These are phyloP conservation scores for Callaeas wilsoni DNA, from an alignment of 2,113 vertebrate species.

Conservation along the genomic window DNA sequence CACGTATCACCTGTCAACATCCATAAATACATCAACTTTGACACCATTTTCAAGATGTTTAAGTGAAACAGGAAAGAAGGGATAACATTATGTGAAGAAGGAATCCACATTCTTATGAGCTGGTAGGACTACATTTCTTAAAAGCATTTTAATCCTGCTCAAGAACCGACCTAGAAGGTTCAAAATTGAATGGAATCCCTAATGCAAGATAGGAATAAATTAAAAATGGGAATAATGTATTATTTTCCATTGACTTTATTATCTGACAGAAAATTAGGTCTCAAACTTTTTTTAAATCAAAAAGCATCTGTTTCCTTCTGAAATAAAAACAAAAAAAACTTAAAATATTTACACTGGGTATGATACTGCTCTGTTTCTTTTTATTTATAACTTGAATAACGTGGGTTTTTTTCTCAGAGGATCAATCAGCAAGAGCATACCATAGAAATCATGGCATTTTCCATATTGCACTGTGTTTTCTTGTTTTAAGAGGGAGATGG, in stretches of 20 bases:
- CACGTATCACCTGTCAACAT: not conserved
- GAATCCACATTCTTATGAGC: not conserved
- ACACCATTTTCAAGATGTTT: not conserved
- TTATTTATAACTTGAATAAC: not conserved
- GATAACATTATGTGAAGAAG: not conserved
- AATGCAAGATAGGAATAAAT: not conserved
- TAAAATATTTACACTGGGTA: not conserved
- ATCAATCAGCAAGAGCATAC: not conserved
- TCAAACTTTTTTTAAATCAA: not conserved
- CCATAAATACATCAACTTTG: not conserved
- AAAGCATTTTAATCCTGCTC: not conserved
- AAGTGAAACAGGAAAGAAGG: not conserved
- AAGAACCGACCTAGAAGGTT: not conserved
- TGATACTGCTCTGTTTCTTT: not conserved
- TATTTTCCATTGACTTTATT: not conserved
- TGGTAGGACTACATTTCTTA: not conserved
- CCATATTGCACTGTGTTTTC: not conserved
- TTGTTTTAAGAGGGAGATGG: not conserved
- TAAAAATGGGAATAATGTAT: not conserved
- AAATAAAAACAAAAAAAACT: not conserved
- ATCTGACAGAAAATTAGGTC: not conserved
- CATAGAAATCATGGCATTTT: not conserved
- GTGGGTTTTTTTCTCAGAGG: not conserved
- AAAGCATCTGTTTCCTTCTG: not conserved
- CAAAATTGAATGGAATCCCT: not conserved